Conservation (phyloP, 2,888 invertebrate genomes). For the Ochropacha duplaris region DNA sequence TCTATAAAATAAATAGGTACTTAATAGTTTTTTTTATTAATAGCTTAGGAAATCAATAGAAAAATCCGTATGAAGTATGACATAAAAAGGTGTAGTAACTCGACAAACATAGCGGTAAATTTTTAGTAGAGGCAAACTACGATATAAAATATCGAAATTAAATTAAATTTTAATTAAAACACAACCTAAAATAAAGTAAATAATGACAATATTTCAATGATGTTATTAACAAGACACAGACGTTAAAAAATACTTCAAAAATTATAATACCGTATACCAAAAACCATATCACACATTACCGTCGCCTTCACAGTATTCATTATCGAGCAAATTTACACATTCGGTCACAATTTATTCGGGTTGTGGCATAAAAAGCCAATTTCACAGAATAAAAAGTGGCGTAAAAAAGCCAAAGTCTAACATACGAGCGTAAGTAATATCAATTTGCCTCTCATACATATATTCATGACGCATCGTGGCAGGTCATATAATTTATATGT, state of each 20-base stretch:
- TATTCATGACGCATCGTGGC: slow-evolving; percentile 73
- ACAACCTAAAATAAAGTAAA: no score
- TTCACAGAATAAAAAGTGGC: slow-evolving; percentile 52
- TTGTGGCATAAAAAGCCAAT: slow-evolving; percentile 74
- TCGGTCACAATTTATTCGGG: slow-evolving; percentile 69
- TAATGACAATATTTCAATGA: no score
- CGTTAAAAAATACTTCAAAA: slow-evolving; percentile 2
- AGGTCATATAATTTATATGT: slow-evolving; percentile 82
- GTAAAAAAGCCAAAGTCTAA: slow-evolving; percentile 69
- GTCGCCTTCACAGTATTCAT: slow-evolving; percentile 49
- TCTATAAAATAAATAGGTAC: no score
- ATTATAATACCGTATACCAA: neutral
- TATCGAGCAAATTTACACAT: slow-evolving; percentile 67
- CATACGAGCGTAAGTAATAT: slow-evolving; percentile 70
- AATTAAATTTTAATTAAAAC: no score
- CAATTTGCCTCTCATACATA: slow-evolving; percentile 80
- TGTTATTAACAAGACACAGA: neutral
- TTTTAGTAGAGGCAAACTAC: no score
- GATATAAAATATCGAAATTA: no score
- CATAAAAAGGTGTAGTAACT: no score
- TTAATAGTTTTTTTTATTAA: no score
- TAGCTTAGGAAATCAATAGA: no score
- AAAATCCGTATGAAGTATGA: no score
- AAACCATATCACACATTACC: neutral
- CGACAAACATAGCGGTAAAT: no score